phyloP scores from a whole-genome alignment of 2,113 vertebrate species.

The Pelecanoides urinatrix region DNA sequence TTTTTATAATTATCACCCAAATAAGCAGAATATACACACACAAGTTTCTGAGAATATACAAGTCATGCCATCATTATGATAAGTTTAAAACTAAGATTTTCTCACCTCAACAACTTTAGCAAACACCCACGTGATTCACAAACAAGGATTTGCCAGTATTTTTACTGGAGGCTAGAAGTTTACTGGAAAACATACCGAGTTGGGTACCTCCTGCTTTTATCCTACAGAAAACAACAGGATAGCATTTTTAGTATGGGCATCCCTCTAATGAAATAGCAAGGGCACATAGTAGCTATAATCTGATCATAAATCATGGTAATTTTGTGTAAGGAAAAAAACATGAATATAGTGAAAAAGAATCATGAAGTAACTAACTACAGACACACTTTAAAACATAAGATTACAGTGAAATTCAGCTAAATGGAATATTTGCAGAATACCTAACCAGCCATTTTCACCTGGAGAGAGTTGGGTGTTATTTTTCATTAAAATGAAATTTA shows the following conservation, averaged over 20 bases:
- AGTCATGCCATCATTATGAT: background rate
- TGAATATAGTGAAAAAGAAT: background rate
- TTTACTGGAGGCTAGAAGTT: background rate
- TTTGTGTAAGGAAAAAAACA: background rate
- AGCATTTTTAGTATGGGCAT: background rate
- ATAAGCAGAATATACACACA: background rate
- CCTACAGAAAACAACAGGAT: background rate
- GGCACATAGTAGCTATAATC: background rate
- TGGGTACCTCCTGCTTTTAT: background rate
- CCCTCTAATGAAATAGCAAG: background rate
- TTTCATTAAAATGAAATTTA: background rate
- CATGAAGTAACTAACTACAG: background rate
- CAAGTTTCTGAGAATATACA: background rate
- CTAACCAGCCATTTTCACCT: background rate
- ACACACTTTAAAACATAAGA: background rate
- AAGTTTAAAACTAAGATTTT: conserved; percentile 30
- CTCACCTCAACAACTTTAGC: conserved; percentile 8
- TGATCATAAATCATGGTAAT: background rate
- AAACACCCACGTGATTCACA: background rate
- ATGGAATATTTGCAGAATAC: background rate
- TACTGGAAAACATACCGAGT: background rate
- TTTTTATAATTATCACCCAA: background rate
- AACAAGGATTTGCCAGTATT: conserved; percentile 4
- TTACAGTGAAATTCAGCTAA: background rate
- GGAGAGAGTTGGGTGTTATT: background rate